phyloP scores from a whole-genome alignment of 2,888 invertebrate genomes.

The Morinoia aosen region DNA sequence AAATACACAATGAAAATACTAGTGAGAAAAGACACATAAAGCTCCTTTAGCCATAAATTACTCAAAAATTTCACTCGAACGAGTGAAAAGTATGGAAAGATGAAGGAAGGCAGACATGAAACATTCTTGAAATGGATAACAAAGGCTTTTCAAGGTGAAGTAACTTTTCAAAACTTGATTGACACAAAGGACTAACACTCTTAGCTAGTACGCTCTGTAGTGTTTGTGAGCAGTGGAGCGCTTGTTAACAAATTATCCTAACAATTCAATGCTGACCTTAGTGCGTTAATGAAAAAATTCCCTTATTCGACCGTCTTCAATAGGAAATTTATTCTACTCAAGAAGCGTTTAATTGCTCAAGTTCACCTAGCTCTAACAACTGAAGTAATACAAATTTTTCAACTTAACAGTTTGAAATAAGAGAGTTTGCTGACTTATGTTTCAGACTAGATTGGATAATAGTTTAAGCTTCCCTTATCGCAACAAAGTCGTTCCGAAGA shows the following conservation, averaged over 20 bases:
- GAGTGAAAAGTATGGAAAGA: not conserved
- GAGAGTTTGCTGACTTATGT: too few species aligned
- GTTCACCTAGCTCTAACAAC: too few species aligned
- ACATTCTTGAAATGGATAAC: not conserved
- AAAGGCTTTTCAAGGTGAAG: not conserved
- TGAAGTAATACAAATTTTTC: too few species aligned
- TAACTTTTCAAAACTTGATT: not conserved
- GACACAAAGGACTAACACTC: not conserved
- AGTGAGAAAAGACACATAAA: not conserved
- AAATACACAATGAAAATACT: not conserved
- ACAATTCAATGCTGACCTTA: not conserved
- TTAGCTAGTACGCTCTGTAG: not conserved
- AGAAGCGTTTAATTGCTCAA: too few species aligned
- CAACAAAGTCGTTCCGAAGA: too few species aligned
- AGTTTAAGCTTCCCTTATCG: too few species aligned
- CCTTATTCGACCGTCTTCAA: too few species aligned
- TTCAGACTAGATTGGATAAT: too few species aligned
- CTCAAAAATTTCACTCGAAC: not conserved
- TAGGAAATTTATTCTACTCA: too few species aligned
- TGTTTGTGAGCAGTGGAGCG: not conserved
- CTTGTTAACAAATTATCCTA: not conserved
- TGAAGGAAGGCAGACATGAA: not conserved
- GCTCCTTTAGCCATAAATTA: not conserved
- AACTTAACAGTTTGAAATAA: too few species aligned
- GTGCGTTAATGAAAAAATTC: not conserved